These are phyloP conservation scores for Paradisaea rubra DNA, from an alignment of 2,113 vertebrate genomes.

Conservation along the genomic window DNA sequence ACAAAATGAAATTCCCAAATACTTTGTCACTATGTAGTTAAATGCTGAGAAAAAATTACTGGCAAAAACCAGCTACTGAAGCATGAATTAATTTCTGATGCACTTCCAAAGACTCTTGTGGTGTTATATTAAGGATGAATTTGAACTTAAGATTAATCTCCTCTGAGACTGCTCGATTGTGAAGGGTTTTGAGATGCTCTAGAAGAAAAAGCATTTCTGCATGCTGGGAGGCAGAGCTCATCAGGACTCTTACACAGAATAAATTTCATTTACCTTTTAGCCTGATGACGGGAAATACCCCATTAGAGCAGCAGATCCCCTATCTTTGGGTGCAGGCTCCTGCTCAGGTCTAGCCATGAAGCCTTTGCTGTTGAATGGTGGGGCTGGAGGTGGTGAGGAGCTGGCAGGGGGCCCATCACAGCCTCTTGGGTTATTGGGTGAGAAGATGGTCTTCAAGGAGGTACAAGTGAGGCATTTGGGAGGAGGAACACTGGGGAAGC, in stretches of 20 bases:
- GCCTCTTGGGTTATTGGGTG: neutral
- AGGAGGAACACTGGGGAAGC: neutral
- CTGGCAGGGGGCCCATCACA: neutral
- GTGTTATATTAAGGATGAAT: neutral
- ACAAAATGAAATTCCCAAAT: neutral
- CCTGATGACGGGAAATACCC: neutral
- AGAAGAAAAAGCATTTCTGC: neutral
- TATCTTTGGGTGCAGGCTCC: neutral
- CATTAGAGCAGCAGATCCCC: neutral
- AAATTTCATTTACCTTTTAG: neutral
- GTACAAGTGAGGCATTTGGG: fast-evolving
- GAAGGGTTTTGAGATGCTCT: neutral
- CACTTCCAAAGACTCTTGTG: neutral
- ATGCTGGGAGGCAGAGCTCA: neutral
- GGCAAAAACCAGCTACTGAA: neutral
- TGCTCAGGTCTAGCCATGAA: neutral
- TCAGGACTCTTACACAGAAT: neutral
- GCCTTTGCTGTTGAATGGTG: neutral
- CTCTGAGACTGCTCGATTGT: neutral
- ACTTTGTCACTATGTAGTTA: neutral
- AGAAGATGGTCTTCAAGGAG: neutral
- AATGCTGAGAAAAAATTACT: neutral
- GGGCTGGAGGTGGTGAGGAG: neutral
- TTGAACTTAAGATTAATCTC: conserved; percentile 7
- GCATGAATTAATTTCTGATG: conserved; percentile 11